Base-by-base conservation (phyloP, 2,888 invertebrate genomes). In the Magallana nippona region DNA sequence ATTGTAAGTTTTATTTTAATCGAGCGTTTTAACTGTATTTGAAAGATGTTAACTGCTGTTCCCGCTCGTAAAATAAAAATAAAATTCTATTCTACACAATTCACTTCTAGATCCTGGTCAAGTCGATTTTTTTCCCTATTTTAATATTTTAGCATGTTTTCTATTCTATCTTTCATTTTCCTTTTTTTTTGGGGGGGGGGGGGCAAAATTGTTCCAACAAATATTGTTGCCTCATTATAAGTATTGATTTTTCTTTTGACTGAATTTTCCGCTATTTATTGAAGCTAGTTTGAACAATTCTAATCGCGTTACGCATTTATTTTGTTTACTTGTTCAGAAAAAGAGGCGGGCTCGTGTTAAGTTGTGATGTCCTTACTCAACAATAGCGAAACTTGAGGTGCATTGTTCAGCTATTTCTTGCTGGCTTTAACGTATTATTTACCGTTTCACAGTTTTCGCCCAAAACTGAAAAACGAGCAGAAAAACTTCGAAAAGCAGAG, bases 381-480 rank as follows among this genome's bases (percentile, higher is more conserved):
- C 71, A 71, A 71, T 71, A 71, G 71, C 11, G 32, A 71, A 27
- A 71, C 27, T 15, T 60, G n/a, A 10, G 19, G 17, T 19, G n/a
- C 19, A 60, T 60, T 60, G 60, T 60, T 60, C 17, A 60, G 10
- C n/a, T 19, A 3, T 10, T 60, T 13, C 71, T 71, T 27, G 71
- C 32, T 71, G 32, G 19, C 32, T 71, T 71, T 27, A 15, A 71
- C 32, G 71, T 27, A 71, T 71, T 71, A 71, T 71, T 71, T 71
- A 71, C 71, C 22, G 71, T 71, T 71, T 71, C 71, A 71, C 71
- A 71, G 27, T 71, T 71, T 71, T 71, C 44, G 44, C 44, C 71
- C 32, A 32, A 22, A 27, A 71, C 11, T 15, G 11, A 13, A 71
- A 71, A 71, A 71, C 60, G n/a, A 19, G 32, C 22, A 27, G 27